phyloP scores from a whole-genome alignment of 2,797 vertebrate species.

The Smutsia temminckii region DNA sequence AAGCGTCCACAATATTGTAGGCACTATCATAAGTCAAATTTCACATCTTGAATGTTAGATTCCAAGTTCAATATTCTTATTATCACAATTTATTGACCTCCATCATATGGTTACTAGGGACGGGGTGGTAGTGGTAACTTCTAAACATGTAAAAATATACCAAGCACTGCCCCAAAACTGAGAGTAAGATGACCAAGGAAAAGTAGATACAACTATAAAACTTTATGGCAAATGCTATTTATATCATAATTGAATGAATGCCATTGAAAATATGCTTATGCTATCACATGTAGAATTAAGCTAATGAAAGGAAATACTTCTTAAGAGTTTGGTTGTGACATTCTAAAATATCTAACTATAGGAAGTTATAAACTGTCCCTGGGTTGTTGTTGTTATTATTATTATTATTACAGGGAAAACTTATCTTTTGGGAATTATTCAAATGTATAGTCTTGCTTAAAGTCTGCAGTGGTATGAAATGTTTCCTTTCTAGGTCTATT shows the following conservation, averaged over 20 bases:
- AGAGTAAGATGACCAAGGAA: neutral
- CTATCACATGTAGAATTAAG: neutral
- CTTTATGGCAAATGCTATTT: neutral
- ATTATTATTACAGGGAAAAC: neutral
- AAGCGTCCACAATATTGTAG: neutral
- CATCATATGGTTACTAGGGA: neutral
- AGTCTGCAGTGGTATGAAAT: neutral
- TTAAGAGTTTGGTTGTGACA: neutral
- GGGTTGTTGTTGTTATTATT: neutral
- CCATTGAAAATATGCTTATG: neutral
- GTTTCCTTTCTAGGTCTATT: neutral
- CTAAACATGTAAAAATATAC: neutral
- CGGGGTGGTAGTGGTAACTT: neutral
- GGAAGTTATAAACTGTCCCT: neutral
- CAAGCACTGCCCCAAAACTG: neutral
- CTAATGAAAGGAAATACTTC: neutral
- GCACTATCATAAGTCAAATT: neutral
- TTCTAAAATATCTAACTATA: neutral
- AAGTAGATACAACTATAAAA: neutral
- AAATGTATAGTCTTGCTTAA: neutral
- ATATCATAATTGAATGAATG: neutral
- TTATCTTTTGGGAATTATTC: constrained; percentile 18
- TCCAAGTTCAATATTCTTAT: neutral
- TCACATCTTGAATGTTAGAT: neutral
- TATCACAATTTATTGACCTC: neutral